Conservation (phyloP, 2,888 invertebrate species). For the Stictocephala bisonia region DNA sequence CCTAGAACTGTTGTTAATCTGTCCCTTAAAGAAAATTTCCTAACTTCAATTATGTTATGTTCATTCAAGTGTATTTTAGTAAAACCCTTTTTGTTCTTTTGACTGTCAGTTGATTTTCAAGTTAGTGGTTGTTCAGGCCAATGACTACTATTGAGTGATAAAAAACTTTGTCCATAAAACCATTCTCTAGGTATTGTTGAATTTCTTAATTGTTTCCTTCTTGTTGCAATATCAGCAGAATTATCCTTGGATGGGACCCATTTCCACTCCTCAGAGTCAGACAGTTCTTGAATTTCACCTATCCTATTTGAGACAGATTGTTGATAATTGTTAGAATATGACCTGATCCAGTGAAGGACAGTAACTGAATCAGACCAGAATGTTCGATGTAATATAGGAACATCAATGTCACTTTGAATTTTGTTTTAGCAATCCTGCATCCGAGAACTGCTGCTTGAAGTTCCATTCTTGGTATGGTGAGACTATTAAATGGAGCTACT, state of each 20-base stretch:
- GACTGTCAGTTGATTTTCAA: background rate
- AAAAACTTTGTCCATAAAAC: background rate
- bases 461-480: too few species aligned
- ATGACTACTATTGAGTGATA: background rate
- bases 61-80: background rate
- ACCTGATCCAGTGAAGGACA: background rate
- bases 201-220: background rate
- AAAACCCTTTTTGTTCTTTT: background rate
- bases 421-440: background rate
- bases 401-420: background rate
- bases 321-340: background rate
- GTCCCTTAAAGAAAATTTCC: background rate
- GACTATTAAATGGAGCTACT: too few species aligned
- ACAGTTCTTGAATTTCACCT: background rate
- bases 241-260: background rate
- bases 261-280: background rate
- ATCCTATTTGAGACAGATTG: slow-evolving; percentile 1
- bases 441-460: too few species aligned
- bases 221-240: background rate
- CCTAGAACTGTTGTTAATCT: background rate
- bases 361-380: slow-evolving; percentile 2
- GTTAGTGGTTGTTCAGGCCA: background rate
- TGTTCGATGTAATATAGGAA: background rate
- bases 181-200: background rate
- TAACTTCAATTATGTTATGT: background rate